Evolutionary conservation across 2,888 invertebrate genomes (phyloP).

Genomic region (Volucella zonaria): DNA sequence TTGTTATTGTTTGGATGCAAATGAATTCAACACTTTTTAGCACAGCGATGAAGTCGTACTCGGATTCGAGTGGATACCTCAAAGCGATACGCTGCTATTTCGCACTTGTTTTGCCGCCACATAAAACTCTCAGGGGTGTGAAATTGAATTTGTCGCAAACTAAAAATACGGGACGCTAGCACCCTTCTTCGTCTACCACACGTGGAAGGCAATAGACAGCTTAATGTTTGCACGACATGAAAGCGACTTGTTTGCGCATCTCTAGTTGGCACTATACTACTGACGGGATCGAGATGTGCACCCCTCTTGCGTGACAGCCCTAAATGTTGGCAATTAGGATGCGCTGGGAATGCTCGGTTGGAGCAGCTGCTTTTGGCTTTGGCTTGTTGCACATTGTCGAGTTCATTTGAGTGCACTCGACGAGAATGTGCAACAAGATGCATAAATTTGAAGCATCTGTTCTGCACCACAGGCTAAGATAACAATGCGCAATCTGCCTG

Average conservation of each 20-base stretch:
- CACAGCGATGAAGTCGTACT: not conserved
- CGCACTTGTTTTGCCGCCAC: constrained; percentile 58
- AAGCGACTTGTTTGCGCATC: constrained; percentile 80
- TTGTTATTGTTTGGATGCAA: not conserved
- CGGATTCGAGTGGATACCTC: constrained; percentile 9
- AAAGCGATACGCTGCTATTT: constrained; percentile 35
- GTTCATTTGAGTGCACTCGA: constrained; percentile 57
- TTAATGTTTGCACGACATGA: constrained; percentile 74
- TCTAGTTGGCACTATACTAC: constrained; percentile 64
- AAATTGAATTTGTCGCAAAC: constrained; percentile 64
- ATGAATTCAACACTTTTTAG: constrained; percentile 9
- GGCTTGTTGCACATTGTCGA: constrained; percentile 66
- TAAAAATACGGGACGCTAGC: constrained; percentile 40
- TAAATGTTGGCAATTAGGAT: constrained; percentile 73
- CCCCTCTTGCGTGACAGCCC: constrained; percentile 75
- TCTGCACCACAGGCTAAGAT: constrained; percentile 29
- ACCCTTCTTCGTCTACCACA: not conserved
- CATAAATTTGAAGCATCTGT: not conserved
- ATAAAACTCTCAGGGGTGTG: constrained; percentile 64
- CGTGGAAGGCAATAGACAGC: constrained; percentile 27
- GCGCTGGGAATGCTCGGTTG: constrained; percentile 22
- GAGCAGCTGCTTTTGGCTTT: constrained; percentile 41
- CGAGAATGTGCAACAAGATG: constrained; percentile 60
- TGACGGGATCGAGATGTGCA: constrained; percentile 61
- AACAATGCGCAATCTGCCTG: constrained; percentile 45